A percentile compares a stretch with the other conserved stretches of the same genome.
Evolutionary conservation across 2,797 vertebrate species (phyloP).

Genomic region (Mionectes olivaceus): DNA sequence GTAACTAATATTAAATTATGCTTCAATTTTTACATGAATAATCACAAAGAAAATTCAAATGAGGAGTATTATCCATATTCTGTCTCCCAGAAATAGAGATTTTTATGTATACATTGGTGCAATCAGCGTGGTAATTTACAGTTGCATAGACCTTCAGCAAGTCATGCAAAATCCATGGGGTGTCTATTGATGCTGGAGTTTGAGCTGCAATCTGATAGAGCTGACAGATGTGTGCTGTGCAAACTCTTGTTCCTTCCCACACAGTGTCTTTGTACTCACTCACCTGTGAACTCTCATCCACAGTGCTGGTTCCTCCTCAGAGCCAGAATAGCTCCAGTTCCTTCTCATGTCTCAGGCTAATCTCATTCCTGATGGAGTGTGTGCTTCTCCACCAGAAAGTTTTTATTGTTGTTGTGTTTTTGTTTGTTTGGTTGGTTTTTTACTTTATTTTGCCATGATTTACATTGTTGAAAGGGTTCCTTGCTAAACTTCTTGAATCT

Average conservation of each 20-base stretch:
- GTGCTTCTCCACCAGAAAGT: not conserved
- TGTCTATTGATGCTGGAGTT: not conserved
- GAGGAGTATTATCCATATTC: not conserved
- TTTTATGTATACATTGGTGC: not conserved
- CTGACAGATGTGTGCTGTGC: conserved; percentile 17
- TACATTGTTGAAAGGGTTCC: not conserved
- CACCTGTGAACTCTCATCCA: not conserved
- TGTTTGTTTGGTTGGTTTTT: no score
- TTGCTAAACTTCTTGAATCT: not conserved
- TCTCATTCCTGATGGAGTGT: not conserved
- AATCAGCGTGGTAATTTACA: conserved; percentile 1
- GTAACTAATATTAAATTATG: conserved; percentile 21
- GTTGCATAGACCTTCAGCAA: not conserved
- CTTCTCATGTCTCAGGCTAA: not conserved
- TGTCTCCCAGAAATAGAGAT: not conserved
- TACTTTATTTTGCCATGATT: not conserved
- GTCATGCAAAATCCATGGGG: not conserved
- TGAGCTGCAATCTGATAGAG: not conserved
- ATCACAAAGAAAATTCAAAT: not conserved
- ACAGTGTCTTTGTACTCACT: not conserved
- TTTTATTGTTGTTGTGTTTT: no score
- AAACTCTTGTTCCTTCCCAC: not conserved
- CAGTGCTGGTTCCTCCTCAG: not conserved
- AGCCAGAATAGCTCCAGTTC: not conserved
- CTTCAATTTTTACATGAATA: not conserved